Conservation (phyloP, 1,140 invertebrate genomes). For the Brachionus asplanchnoidis region DNA sequence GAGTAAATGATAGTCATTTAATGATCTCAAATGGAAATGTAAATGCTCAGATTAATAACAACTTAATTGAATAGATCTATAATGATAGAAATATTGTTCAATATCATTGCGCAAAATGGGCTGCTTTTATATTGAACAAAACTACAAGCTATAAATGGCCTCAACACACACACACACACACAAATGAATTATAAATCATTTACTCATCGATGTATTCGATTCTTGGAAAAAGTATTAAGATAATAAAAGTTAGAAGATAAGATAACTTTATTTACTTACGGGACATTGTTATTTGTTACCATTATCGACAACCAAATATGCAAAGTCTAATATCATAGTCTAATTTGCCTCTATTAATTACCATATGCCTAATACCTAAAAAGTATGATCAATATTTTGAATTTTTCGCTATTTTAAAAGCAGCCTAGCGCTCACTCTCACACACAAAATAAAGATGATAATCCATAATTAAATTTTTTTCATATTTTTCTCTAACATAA, state of each 20-base stretch:
- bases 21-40: neutral
- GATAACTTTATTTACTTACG: constrained; percentile 32
- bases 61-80: neutral
- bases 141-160: neutral
- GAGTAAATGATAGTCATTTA: neutral
- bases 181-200: constrained; percentile 4
- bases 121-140: neutral
- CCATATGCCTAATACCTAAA: constrained; percentile 7
- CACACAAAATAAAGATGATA: constrained; percentile 9
- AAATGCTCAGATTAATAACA: neutral
- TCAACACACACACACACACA: neutral
- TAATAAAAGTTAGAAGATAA: constrained; percentile 30
- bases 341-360: neutral
- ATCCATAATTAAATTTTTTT: constrained; percentile 1
- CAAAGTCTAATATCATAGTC: neutral
- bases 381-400: constrained; percentile 15
- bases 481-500: neutral
- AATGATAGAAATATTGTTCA: neutral
- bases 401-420: neutral
- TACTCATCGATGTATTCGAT: constrained; percentile 32
- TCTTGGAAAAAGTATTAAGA: constrained; percentile 19
- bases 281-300: constrained; percentile 27
- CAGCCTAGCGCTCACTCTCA: neutral
- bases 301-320: constrained; percentile 25
- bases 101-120: neutral